Conservation (phyloP, 1,140 invertebrate species). For the Lepidotrigona ventralis region DNA sequence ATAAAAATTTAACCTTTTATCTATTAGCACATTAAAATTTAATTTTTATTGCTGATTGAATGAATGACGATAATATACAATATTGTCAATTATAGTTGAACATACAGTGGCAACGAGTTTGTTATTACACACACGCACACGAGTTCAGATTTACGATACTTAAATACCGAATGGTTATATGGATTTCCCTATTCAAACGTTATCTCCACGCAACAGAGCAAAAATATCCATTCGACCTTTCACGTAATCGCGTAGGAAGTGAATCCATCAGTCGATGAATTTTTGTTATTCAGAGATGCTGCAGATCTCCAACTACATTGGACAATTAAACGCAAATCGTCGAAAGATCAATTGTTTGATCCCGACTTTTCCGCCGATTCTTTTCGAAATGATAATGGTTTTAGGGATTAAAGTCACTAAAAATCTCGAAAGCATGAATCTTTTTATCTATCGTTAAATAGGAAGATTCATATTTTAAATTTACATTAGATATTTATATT, state of each 20-base stretch:
- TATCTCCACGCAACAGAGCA: conserved; percentile 26
- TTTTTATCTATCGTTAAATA: no score
- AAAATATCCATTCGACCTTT: conserved; percentile 4
- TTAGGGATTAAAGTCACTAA: no score
- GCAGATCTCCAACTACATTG: not conserved
- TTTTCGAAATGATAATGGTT: no score
- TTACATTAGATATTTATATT: no score
- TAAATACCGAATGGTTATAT: conserved; percentile 8
- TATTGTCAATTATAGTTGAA: not conserved
- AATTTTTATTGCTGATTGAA: no score
- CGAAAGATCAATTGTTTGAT: not conserved
- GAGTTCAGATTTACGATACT: not conserved
- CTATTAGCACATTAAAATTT: no score
- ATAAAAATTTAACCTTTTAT: no score
- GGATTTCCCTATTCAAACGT: conserved; percentile 27
- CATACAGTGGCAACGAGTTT: not conserved
- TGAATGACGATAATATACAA: no score
- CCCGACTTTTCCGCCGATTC: not conserved
- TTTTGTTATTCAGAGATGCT: not conserved
- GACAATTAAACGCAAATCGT: not conserved
- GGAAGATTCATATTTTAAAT: no score
- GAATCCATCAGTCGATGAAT: not conserved
- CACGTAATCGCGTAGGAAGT: not conserved
- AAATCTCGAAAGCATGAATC: no score
- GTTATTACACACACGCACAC: not conserved